A percentile compares a stretch with the other conserved stretches of the same genome.
phyloP scores from a whole-genome alignment of 1,140 invertebrate species.

The Vollenhovia emeryi region DNA sequence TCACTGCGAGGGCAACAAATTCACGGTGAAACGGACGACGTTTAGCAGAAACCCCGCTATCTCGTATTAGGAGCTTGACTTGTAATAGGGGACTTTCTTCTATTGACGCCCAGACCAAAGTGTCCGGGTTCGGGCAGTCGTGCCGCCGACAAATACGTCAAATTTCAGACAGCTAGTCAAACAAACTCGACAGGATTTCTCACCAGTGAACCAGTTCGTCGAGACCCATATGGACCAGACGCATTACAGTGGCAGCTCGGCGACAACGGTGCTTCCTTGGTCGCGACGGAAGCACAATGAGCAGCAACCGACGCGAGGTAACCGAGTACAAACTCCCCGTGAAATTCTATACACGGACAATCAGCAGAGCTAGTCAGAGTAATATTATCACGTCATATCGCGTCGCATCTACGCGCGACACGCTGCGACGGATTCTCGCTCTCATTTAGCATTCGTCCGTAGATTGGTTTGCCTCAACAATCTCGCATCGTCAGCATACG shows the following conservation, averaged over 20 bases:
- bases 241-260: constrained; percentile 10
- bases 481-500: neutral
- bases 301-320: neutral
- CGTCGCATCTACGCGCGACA: neutral
- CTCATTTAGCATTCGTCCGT: neutral
- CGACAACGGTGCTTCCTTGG: constrained; percentile 22
- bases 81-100: too few relatives aligned
- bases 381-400: neutral
- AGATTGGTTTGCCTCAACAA: neutral
- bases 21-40: too few relatives aligned
- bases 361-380: neutral
- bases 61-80: too few relatives aligned
- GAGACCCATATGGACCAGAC: constrained; percentile 73
- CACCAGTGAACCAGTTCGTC: constrained; percentile 81
- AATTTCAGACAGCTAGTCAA: neutral
- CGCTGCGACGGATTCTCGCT: neutral
- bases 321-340: constrained; percentile 41
- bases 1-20: too few relatives aligned
- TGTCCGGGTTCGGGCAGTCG: neutral
- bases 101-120: constrained; percentile 37
- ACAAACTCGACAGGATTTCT: constrained; percentile 53
- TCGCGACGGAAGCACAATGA: neutral
- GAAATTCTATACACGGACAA: constrained; percentile 4
- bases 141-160: neutral
- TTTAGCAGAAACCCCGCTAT: too few relatives aligned